Conservation (phyloP, 2,888 invertebrate genomes). For the Acanthosepion esculentum region DNA sequence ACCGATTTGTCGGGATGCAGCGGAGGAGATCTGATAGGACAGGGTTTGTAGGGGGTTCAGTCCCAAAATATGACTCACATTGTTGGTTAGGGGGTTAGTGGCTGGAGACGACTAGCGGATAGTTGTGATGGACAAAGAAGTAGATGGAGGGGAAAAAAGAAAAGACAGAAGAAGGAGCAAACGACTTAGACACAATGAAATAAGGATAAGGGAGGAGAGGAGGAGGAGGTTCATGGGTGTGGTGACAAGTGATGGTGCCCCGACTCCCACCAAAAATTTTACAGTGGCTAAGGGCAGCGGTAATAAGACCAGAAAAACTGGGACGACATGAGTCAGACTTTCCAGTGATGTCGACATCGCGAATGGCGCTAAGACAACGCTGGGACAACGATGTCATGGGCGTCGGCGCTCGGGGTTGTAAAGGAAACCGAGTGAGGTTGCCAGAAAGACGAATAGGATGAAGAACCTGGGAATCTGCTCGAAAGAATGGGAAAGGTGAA, state of each 20-base stretch:
- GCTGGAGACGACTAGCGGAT: neutral
- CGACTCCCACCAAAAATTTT: neutral
- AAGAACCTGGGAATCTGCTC: neutral
- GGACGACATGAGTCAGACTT: neutral
- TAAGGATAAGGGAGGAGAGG: neutral
- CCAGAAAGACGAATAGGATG: neutral
- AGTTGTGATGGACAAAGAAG: neutral
- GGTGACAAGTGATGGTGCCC: slow-evolving; percentile 18
- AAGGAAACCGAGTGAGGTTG: neutral
- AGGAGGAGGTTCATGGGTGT: neutral
- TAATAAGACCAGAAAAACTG: neutral
- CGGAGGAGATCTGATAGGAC: neutral
- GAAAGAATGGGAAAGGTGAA: neutral
- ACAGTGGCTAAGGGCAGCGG: neutral
- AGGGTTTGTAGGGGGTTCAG: neutral
- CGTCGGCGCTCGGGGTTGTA: neutral
- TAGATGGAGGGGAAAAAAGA: neutral
- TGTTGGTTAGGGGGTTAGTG: neutral
- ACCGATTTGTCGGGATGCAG: neutral
- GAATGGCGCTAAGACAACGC: neutral
- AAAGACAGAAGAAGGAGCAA: neutral
- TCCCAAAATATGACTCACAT: slow-evolving; percentile 4
- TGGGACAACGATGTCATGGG: neutral
- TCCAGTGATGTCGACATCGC: neutral
- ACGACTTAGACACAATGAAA: slow-evolving; percentile 6